Base-by-base conservation (phyloP, 2,113 vertebrate genomes). In the Pedionomus torquatus region DNA sequence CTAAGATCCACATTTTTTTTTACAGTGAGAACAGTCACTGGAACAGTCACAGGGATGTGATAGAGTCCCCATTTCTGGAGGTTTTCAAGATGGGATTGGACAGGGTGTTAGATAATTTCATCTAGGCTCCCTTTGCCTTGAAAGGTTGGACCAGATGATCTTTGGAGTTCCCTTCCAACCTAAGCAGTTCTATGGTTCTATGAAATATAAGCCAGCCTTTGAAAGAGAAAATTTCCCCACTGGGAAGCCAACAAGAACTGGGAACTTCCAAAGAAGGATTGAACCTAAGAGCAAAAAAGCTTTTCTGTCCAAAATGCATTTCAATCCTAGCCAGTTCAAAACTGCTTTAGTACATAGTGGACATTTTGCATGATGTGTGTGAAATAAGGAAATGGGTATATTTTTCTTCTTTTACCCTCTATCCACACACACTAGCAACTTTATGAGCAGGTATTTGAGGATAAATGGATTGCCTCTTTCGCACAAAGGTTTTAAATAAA, bases 401-500 rank as follows among this genome's bases (percentile, higher is more conserved):
- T 85, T 96, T 95, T 82, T 85, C 65, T 93, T 82, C 64, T 68
- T 87, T 91, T 84, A 76, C 44, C 54, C 72, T 93, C 48, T 87
- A 14, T 91, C 41, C 30, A 60, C 11, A 48, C 74, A 83, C 48
- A 51, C 39, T 71, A 82, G 71, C n/a, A 92, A 83, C 51, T 90
- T 95, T 94, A 86, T 68, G 87, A 83, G 43, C 57, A 94, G 80
- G 48, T 69, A 87, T 95, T 92, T 94, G 82, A 84, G 30, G 77
- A 94, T 92, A 95, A 96, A 93, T 91, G 77, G 86, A 79, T 91
- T 93, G 60, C 24, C n/a, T 76, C n/a, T 89, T 54, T 93, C 49
- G 90, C 51, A 93, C 71, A 94, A 92, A 93, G 63, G 41, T 84
- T 97, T 96, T 87, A 85, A 94, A 92, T 95, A 75, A 94, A 95